Evolutionary conservation across 1,140 invertebrate genomes (phyloP), one percentile per base, ranked within the genome.

Genomic region (Episyrphus balteatus): DNA sequence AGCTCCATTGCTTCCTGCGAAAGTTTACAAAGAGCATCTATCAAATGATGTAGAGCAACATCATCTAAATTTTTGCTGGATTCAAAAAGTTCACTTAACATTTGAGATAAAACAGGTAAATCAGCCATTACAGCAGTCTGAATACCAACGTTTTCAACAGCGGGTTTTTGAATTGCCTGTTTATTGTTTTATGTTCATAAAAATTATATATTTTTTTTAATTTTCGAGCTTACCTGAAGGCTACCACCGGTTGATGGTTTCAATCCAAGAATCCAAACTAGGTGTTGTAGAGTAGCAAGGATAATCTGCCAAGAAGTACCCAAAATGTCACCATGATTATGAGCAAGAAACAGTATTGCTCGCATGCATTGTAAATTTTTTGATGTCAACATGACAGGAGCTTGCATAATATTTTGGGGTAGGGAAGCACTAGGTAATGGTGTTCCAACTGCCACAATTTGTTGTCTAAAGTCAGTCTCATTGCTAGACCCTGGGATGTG

Each of bases 361-460:
- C 92, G 77, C 84, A 98, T 95, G 36, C 92, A 95, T 57, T 97
- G 90, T 17, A 99, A 76, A 77, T 99, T 98, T 61, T 98, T 95
- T 0, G 92, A 88, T 6, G 94, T 98, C 57, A 99, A 75, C 90
- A 98, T 94, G 31, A 98, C 94, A n/a, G 89, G 88, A n/a, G 87
- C 88, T 70, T 91, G 88, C 62, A 89, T 86, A 17, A 85, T 81
- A 32, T 59, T 66, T 42, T 62, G 77, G 45, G 78, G 89, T 59
- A 79, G 68, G 12, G 88, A 83, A 40, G 88, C 80, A 34, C 88
- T 90, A 2, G 89, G 86, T 49, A 96, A 66, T 18, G 92, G 86
- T 6, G 92, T 95, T 12, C 92, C 92, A 46, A 92, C 88, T 51
- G 89, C 92, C 33, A 97, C 92, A 40, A 97, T 90, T 72, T 96